Percentiles rank a stretch among this genome's conserved stretches.
These are phyloP conservation scores for Piaya cayana DNA, from an alignment of 2,113 vertebrate genomes.

Conservation along the genomic window DNA sequence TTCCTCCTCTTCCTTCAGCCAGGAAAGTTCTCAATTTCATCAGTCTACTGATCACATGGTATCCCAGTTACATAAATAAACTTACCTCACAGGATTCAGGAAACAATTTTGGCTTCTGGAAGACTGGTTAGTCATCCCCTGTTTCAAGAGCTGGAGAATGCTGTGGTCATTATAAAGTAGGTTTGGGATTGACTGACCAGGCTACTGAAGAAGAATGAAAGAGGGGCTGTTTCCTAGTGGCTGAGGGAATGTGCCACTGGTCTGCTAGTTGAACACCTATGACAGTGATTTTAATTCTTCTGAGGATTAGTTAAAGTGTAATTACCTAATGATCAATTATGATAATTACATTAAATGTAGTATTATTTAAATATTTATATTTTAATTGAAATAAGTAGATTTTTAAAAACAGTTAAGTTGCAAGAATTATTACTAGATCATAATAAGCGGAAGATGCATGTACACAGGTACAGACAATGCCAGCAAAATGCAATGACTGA, in stretches of 20 bases:
- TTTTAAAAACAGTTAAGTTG: not conserved
- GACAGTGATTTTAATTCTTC: not conserved
- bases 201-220: not conserved
- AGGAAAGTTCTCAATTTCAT: not conserved
- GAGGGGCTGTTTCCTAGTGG: not conserved
- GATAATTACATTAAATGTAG: not conserved
- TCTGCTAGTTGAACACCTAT: not conserved
- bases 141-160: not conserved
- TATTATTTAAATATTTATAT: not conserved
- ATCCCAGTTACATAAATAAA: not conserved
- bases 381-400: not conserved
- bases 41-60: not conserved
- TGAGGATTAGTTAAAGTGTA: not conserved
- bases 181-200: not conserved
- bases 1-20: not conserved
- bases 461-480: rapidly evolving
- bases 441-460: not conserved
- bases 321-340: not conserved
- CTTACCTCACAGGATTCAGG: not conserved
- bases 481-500: not conserved
- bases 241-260: not conserved
- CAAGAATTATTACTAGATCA: not conserved
- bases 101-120: not conserved
- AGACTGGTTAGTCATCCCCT: not conserved
- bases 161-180: not conserved